A percentile compares a stretch with the other conserved stretches of the same genome.
Conservation (phyloP, 2,888 invertebrate genomes). For the Subacronicta megacephala region DNA sequence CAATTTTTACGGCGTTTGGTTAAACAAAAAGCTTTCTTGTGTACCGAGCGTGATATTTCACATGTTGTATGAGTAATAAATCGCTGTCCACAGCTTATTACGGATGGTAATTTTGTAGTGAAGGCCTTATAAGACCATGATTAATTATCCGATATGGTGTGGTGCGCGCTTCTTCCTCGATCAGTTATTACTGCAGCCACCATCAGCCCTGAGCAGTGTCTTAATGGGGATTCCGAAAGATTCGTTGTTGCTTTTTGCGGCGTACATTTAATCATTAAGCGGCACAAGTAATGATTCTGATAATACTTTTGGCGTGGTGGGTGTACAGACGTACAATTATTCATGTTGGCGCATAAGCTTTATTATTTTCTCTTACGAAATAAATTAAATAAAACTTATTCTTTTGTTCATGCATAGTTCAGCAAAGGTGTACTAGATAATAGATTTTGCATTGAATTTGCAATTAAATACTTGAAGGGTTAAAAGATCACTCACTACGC, state of each 20-base stretch:
- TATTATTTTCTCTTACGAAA: constrained; percentile 17
- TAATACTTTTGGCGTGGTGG: constrained; percentile 45
- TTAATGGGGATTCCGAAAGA: constrained; percentile 62
- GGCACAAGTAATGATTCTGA: constrained; percentile 37
- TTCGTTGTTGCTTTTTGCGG: constrained; percentile 60
- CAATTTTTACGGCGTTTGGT: constrained; percentile 50
- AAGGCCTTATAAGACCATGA: constrained; percentile 74
- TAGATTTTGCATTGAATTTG: no score
- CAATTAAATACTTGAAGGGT: no score
- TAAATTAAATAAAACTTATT: constrained; percentile 1
- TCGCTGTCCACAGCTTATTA: constrained; percentile 73
- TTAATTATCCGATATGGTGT: constrained; percentile 77
- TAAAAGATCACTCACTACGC: no score
- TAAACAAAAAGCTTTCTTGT: constrained; percentile 43
- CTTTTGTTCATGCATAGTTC: neutral
- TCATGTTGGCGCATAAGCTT: neutral
- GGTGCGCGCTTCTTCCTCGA: constrained; percentile 69
- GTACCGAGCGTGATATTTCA: constrained; percentile 41
- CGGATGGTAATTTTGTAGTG: constrained; percentile 69
- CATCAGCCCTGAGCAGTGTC: constrained; percentile 58
- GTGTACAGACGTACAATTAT: constrained; percentile 13
- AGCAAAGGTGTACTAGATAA: no score
- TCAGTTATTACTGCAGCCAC: constrained; percentile 67
- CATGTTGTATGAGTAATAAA: constrained; percentile 66
- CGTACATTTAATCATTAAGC: constrained; percentile 52